phyloP scores from a whole-genome alignment of 2,888 invertebrate genomes.

The Podotricha telesiphe region DNA sequence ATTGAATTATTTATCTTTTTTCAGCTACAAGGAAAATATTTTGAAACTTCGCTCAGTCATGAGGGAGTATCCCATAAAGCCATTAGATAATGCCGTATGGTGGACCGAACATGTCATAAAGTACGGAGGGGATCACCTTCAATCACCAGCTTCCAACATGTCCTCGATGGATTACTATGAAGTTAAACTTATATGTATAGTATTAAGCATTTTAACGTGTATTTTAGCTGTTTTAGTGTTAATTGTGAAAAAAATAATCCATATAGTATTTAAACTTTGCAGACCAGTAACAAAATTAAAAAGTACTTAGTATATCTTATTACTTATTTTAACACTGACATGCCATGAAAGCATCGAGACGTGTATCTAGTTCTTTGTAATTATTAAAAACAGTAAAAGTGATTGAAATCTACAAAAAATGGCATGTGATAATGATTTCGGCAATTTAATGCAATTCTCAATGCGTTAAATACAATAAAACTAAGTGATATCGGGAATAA shows the following conservation, averaged over 20 bases:
- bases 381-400: too few relatives aligned
- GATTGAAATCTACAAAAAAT: too few relatives aligned
- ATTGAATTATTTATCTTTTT: conserved; percentile 14
- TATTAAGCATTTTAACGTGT: conserved; percentile 8
- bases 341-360: too few relatives aligned
- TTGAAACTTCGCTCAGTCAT: conserved; percentile 42
- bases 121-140: conserved; percentile 67
- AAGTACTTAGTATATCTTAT: not conserved
- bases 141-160: conserved; percentile 59
- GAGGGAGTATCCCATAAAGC: conserved; percentile 44
- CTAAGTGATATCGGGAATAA: too few relatives aligned
- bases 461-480: too few relatives aligned
- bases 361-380: too few relatives aligned
- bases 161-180: conserved; percentile 54
- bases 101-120: conserved; percentile 77
- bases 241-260: not conserved
- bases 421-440: too few relatives aligned
- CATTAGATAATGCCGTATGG: conserved; percentile 68
- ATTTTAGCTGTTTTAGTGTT: conserved; percentile 17
- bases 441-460: too few relatives aligned
- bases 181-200: conserved; percentile 48
- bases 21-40: conserved; percentile 47
- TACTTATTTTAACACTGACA: not conserved
- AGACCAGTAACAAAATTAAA: conserved; percentile 17
- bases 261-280: conserved; percentile 11